Evolutionary conservation across 2,888 invertebrate species (phyloP), one percentile per base, ranked within the genome.

Genomic region (Seladonia tumulorum): DNA sequence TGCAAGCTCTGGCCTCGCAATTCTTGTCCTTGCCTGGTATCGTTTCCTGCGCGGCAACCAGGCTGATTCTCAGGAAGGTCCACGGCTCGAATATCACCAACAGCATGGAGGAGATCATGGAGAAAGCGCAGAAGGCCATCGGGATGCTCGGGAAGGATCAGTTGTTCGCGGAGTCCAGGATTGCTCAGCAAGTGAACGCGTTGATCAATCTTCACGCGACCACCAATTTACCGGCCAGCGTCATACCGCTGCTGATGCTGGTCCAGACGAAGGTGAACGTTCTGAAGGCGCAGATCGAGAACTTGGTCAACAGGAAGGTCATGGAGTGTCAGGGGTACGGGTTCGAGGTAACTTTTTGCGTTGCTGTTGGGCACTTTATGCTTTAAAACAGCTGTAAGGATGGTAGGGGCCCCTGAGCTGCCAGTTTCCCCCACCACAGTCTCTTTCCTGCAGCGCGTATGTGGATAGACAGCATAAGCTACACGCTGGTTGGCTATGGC

Each of bases 1-100:
- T 95, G 35, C 95, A 95, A 57, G 94, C 94, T 0, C 77, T 95
- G 25, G 93, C 92, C 0, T 94, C 95, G 0, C 95, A 95, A 68
- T 88, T 95, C 8, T 83, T 95, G 0, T 91, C 93, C 0, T 85
- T 95, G 5, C 93, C 92, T 49, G 95, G 95, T 0, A 87, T 94
- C 14, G 87, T 95, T 39, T 83, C 95, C 0, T 94, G 94, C 76
- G 93, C 93, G 0, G 91, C 92, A 0, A 94, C 94, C 0, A 88
- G 95, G 14, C 60, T 95, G 39, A 83, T 95, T 0, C 82, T 95
- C 0, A 90, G 93, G 4, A 93, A 92, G 57, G 88, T 95, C 1
- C 92, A 94, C 0, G 93, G 93, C 0, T 94, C 94, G 0, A 94
- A 94, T 35, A 86, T 95, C 5, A 90, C 84, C 2, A 91, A 90